Conservation (phyloP, 2,888 invertebrate species). For the Noctua janthe region DNA sequence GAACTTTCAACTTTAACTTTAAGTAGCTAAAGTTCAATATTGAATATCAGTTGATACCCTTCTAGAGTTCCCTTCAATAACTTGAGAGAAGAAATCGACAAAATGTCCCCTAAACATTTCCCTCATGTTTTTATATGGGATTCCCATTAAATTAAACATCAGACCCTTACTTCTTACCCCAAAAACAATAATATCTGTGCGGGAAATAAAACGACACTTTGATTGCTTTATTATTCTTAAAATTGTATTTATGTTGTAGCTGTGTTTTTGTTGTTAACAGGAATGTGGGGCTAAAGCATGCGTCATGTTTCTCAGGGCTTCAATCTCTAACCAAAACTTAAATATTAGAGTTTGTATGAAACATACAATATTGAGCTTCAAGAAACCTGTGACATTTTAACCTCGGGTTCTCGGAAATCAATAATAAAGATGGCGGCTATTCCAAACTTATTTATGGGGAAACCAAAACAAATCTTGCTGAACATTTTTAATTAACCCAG, state of each 20-base stretch:
- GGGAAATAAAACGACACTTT: constrained; percentile 73
- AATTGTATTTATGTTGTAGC: constrained; percentile 49
- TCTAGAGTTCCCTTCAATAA: constrained; percentile 59
- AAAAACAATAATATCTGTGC: constrained; percentile 77
- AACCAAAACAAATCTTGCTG: not conserved
- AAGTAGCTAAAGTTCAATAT: constrained; percentile 21
- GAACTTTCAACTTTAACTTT: not conserved
- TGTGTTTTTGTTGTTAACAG: constrained; percentile 9
- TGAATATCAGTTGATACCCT: constrained; percentile 19
- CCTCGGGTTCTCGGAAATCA: not conserved
- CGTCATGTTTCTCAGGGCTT: not conserved
- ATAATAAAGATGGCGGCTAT: not conserved
- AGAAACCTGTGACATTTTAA: not conserved
- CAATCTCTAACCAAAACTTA: not conserved
- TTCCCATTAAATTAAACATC: constrained; percentile 74
- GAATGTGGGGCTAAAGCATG: not conserved
- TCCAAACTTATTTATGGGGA: not conserved
- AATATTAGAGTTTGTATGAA: not conserved
- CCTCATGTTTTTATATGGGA: constrained; percentile 76
- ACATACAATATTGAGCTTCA: not conserved
- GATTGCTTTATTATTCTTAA: constrained; percentile 66
- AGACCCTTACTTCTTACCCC: constrained; percentile 70
- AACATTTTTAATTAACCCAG: not conserved
- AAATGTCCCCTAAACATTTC: constrained; percentile 69
- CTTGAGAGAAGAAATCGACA: constrained; percentile 68